Evolutionary conservation across 2,797 vertebrate genomes (phyloP).

Genomic region (Apogon talboti): DNA sequence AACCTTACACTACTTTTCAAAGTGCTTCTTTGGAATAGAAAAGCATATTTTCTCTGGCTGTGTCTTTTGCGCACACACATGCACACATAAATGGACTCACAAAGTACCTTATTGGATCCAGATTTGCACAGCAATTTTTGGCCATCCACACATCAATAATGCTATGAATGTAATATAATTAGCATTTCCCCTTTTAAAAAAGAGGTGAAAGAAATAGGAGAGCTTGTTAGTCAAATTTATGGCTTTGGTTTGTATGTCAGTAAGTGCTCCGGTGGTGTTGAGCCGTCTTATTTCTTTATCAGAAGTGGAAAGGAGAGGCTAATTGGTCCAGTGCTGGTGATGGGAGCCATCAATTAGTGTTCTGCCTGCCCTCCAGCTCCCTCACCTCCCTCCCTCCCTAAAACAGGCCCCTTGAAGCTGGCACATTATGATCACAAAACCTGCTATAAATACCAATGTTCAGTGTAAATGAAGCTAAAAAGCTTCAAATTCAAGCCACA

Average conservation of each 20-base stretch:
- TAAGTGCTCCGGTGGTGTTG: conserved; percentile 76
- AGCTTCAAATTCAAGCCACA: conserved; percentile 80
- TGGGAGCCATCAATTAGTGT: conserved; percentile 86
- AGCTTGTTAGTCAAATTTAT: conserved; percentile 87
- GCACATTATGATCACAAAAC: conserved; percentile 87
- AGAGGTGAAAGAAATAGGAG: conserved; percentile 67
- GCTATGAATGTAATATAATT: conserved; percentile 80
- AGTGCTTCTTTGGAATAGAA: conserved; percentile 60
- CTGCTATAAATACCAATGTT: conserved; percentile 89
- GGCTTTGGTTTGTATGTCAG: conserved; percentile 79
- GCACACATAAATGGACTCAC: conserved; percentile 45
- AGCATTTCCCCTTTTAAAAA: conserved; percentile 69
- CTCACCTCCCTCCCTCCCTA: conserved; percentile 65
- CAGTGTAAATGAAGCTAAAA: conserved; percentile 87
- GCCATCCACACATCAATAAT: conserved; percentile 75
- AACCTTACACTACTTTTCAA: conserved; percentile 62
- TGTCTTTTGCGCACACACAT: conserved; percentile 16
- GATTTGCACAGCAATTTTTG: conserved; percentile 70
- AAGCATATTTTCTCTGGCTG: conserved; percentile 47
- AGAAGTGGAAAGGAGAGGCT: conserved; percentile 81
- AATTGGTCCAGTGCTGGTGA: conserved; percentile 84
- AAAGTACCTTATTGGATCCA: conserved; percentile 70
- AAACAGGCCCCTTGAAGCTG: conserved; percentile 82
- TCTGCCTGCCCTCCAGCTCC: conserved; percentile 73
- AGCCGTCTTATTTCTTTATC: conserved; percentile 84